Conservation (phyloP, 1,140 invertebrate species). For the Reticulitermes speratus region DNA sequence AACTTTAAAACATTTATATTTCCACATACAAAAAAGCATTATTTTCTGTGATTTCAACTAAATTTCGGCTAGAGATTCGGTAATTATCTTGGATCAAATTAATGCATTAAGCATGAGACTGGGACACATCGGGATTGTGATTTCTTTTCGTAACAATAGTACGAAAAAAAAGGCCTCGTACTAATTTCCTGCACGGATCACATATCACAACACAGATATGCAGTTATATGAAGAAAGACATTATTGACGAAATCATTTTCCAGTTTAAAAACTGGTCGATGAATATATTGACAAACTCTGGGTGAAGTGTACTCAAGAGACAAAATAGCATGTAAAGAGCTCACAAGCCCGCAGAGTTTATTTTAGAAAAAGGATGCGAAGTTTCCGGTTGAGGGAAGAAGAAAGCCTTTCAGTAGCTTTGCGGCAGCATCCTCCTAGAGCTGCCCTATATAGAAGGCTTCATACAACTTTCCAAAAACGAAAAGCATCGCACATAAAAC, state of each 20-base stretch:
- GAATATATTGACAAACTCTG: background rate
- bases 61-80: no score
- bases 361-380: constrained; percentile 1
- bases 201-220: background rate
- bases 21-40: no score
- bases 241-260: background rate
- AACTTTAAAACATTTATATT: no score
- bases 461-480: constrained; percentile 5
- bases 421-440: background rate
- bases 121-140: no score
- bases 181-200: background rate
- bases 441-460: background rate
- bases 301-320: background rate
- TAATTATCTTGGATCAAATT: no score
- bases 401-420: constrained; percentile 8
- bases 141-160: background rate
- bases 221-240: background rate
- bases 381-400: constrained; percentile 12
- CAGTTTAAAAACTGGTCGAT: background rate
- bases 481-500: background rate
- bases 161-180: background rate
- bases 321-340: background rate
- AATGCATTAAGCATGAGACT: no score
- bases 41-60: no score
- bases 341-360: constrained; percentile 10